Percentiles rank a stretch among this genome's conserved stretches.
Conservation (phyloP, 2,797 vertebrate genomes). For the Rhinogobio ventralis region DNA sequence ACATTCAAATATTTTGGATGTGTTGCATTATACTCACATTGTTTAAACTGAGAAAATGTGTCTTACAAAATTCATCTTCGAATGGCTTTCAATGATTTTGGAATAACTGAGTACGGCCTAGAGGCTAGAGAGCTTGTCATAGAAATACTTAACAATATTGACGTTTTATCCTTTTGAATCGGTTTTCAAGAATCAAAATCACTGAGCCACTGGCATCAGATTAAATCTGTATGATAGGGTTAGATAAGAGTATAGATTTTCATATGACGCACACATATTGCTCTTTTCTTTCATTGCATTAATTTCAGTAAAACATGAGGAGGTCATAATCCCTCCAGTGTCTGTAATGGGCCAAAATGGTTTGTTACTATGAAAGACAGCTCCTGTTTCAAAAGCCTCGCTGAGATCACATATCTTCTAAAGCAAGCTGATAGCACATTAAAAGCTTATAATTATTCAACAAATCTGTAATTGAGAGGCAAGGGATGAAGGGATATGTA, state of each 20-base stretch:
- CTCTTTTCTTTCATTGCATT: constrained; percentile 45
- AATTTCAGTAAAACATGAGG: constrained; percentile 33
- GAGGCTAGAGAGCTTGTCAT: not conserved
- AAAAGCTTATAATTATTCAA: constrained; percentile 62
- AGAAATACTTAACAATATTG: not conserved
- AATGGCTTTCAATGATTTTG: not conserved
- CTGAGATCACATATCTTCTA: constrained; percentile 55
- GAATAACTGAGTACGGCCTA: not conserved
- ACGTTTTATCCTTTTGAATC: constrained; percentile 2
- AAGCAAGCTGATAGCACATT: constrained; percentile 57
- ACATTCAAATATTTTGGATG: not conserved
- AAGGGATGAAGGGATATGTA: constrained; percentile 36
- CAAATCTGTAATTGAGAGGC: constrained; percentile 58
- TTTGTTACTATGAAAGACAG: constrained; percentile 56
- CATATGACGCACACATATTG: constrained; percentile 31
- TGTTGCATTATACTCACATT: not conserved
- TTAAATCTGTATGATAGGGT: not conserved
- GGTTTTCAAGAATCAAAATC: constrained; percentile 10
- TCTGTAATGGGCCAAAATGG: constrained; percentile 50
- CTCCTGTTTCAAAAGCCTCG: constrained; percentile 56
- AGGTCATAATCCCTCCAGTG: constrained; percentile 12
- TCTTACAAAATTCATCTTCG: not conserved
- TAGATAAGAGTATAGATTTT: constrained; percentile 35
- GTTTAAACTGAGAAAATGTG: not conserved
- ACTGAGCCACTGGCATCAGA: not conserved